phyloP scores from a whole-genome alignment of 2,888 invertebrate genomes.

The Eupithecia inturbata region DNA sequence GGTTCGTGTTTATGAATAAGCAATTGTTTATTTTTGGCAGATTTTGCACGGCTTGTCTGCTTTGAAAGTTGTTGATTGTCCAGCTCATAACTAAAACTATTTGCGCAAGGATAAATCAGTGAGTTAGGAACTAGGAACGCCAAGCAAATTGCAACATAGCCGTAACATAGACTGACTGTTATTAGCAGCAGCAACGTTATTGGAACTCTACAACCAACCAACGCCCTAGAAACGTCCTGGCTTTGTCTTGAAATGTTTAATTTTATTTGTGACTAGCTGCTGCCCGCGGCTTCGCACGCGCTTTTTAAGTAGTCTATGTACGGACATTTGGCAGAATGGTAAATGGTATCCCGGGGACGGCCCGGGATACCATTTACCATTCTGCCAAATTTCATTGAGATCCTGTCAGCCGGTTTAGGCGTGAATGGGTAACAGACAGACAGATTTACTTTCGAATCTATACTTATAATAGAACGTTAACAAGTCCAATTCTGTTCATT shows the following conservation, averaged over 20 bases:
- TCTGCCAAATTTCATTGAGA: too few species aligned
- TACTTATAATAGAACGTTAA: too few species aligned
- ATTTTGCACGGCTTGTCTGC: neutral
- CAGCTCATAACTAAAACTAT: conserved; percentile 1
- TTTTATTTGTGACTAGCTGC: neutral
- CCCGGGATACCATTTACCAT: too few species aligned
- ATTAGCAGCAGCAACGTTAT: conserved; percentile 19
- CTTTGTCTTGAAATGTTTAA: neutral
- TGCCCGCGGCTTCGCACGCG: too few species aligned
- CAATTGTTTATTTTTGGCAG: neutral
- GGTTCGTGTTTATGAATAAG: conserved; percentile 12
- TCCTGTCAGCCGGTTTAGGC: too few species aligned
- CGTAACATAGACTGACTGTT: conserved; percentile 25
- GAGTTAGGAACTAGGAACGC: conserved; percentile 22
- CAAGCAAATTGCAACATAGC: conserved; percentile 24
- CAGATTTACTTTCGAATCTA: too few species aligned
- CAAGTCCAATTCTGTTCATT: too few species aligned
- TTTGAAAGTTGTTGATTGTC: conserved; percentile 6
- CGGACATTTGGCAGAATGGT: too few species aligned
- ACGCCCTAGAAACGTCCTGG: conserved; percentile 13
- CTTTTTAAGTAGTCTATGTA: too few species aligned
- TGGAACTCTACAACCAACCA: neutral
- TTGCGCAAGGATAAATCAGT: conserved; percentile 3
- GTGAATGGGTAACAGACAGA: too few species aligned
- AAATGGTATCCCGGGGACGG: too few species aligned